phyloP scores from a whole-genome alignment of 2,888 invertebrate genomes.

The Bimastos eiseni region DNA sequence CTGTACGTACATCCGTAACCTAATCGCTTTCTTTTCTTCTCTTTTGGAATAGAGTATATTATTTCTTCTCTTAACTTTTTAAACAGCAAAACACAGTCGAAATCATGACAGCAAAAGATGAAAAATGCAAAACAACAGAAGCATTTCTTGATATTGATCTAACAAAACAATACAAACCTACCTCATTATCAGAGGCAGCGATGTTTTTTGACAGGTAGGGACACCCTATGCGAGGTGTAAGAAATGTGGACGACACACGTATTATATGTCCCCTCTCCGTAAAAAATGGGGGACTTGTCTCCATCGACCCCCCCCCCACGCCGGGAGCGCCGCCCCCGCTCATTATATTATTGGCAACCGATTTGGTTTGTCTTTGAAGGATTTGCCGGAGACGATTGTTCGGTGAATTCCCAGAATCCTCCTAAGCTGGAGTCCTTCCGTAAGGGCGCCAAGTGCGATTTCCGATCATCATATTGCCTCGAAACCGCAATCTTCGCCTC shows the following conservation, averaged over 20 bases:
- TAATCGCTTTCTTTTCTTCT: neutral
- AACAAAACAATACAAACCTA: neutral
- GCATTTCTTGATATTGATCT: neutral
- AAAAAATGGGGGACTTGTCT: too few species aligned
- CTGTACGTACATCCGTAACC: rapidly evolving
- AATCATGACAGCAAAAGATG: neutral
- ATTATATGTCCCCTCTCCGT: too few species aligned
- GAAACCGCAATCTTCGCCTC: neutral
- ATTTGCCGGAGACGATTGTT: slow-evolving; percentile 14
- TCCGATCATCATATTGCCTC: neutral
- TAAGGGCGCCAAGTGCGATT: neutral
- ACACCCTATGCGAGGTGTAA: too few species aligned
- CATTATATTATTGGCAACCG: neutral
- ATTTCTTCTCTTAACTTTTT: neutral
- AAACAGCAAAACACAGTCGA: neutral
- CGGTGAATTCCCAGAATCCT: neutral
- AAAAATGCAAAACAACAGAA: neutral
- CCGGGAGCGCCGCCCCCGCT: neutral
- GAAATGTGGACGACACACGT: too few species aligned
- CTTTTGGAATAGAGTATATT: neutral
- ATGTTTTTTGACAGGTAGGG: too few species aligned
- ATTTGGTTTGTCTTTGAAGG: neutral
- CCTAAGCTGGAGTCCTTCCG: neutral
- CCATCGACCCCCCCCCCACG: too few species aligned
- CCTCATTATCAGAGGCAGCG: neutral